Evolutionary conservation across 53 echinoderm and acorn worm genomes (phyloP).

Genomic region (Apostichopus leukothele): DNA sequence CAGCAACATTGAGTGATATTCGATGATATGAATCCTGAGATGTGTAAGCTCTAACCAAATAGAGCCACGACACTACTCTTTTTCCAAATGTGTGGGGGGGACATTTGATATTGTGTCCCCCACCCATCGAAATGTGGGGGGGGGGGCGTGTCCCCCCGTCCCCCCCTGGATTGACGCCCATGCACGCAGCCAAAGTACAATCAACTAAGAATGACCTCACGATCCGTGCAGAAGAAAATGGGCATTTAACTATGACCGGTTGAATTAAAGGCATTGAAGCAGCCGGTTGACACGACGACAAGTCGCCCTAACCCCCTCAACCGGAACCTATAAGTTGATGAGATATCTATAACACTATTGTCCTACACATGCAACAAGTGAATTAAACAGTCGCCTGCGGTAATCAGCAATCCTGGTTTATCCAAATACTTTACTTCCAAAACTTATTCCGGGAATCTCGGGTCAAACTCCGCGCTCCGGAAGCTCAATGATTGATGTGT

Average conservation of each 20-base stretch:
- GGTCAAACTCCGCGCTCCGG: constrained; percentile 39
- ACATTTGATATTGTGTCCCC: too few species aligned
- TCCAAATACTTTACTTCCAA: background rate
- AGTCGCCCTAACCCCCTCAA: constrained; percentile 6
- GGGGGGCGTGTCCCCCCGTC: too few species aligned
- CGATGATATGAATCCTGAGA: too few species aligned
- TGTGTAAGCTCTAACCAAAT: too few species aligned
- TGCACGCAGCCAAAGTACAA: background rate
- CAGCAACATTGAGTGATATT: too few species aligned
- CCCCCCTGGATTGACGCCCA: too few species aligned
- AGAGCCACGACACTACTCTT: too few species aligned
- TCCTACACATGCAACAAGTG: constrained; percentile 38
- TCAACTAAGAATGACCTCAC: background rate
- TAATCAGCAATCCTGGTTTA: background rate
- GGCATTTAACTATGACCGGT: background rate
- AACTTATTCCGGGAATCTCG: constrained; percentile 4
- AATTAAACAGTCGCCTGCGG: constrained; percentile 23
- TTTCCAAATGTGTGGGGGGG: too few species aligned
- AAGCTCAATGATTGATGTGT: constrained; percentile 22
- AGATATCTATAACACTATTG: constrained; percentile 15
- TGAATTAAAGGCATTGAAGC: background rate
- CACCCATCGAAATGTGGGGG: too few species aligned
- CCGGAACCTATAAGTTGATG: constrained; percentile 15
- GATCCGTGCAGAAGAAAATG: background rate
- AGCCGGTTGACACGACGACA: background rate